phyloP scores from a whole-genome alignment of 2,888 invertebrate genomes.

The Hirtodrosophila histrioides region DNA sequence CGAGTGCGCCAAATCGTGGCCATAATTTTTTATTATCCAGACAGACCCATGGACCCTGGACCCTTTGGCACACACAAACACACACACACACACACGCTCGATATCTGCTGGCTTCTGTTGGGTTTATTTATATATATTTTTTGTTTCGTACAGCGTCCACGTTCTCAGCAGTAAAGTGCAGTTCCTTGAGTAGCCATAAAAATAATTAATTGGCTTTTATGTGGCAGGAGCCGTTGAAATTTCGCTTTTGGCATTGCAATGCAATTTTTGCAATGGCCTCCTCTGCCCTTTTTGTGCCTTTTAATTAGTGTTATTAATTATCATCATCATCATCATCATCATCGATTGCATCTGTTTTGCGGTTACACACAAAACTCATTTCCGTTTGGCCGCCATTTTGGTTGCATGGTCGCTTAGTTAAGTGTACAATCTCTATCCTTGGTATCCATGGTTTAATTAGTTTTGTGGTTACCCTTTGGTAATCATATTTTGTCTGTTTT shows the following conservation, averaged over 20 bases:
- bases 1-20: constrained; percentile 76
- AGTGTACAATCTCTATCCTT: constrained; percentile 5
- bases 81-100: constrained; percentile 11
- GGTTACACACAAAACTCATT: constrained; percentile 65
- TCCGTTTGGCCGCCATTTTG: constrained; percentile 63
- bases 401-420: constrained; percentile 19
- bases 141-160: constrained; percentile 27
- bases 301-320: constrained; percentile 74
- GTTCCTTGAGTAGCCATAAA: constrained; percentile 69
- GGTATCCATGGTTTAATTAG: constrained; percentile 31
- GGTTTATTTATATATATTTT: constrained; percentile 24
- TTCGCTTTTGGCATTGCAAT: constrained; percentile 42
- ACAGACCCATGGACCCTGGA: constrained; percentile 27
- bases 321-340: constrained; percentile 20
- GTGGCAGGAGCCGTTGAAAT: constrained; percentile 77
- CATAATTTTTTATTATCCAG: constrained; percentile 76
- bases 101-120: constrained; percentile 52
- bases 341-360: constrained; percentile 55
- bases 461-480: constrained; percentile 37
- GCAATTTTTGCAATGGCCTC: constrained; percentile 43
- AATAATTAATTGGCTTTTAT: constrained; percentile 79
- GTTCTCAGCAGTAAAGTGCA: constrained; percentile 34
- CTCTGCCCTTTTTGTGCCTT: constrained; percentile 37
- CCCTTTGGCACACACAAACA: constrained; percentile 20
- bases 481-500: constrained; percentile 8